phyloP scores from a whole-genome alignment of 2,113 vertebrate species.

The Caranx ignobilis region DNA sequence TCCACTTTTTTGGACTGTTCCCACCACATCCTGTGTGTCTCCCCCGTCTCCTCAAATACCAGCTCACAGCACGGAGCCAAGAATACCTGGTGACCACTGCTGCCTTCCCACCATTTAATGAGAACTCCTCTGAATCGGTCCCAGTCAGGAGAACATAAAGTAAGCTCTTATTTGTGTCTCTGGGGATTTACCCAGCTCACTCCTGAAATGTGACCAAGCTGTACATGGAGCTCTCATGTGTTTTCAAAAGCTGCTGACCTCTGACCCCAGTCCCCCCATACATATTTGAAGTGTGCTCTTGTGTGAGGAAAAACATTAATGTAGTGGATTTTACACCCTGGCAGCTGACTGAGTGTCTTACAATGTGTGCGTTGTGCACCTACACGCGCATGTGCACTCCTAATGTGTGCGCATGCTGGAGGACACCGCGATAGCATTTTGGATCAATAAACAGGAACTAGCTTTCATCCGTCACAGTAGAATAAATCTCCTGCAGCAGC shows the following conservation, averaged over 20 bases:
- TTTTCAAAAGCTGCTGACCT: constrained; percentile 41
- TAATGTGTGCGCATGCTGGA: not conserved
- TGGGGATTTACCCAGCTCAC: constrained; percentile 18
- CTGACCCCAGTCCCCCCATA: not conserved
- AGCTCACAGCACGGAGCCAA: not conserved
- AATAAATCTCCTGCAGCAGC: constrained; percentile 33
- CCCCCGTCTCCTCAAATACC: not conserved
- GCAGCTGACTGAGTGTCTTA: constrained; percentile 9
- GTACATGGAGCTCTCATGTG: constrained; percentile 2
- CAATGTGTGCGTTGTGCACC: not conserved
- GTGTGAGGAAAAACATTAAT: constrained; percentile 15
- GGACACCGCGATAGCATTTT: constrained; percentile 11
- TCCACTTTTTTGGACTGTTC: not conserved
- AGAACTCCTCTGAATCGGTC: constrained; percentile 32
- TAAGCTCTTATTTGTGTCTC: constrained; percentile 29
- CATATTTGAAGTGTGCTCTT: constrained; percentile 18
- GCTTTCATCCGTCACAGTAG: constrained; percentile 63
- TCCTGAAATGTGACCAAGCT: constrained; percentile 3
- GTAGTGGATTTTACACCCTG: constrained; percentile 10
- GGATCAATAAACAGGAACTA: constrained; percentile 73
- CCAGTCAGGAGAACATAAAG: constrained; percentile 23
- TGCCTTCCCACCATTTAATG: constrained; percentile 5
- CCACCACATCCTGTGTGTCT: constrained; percentile 1
- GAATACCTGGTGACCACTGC: constrained; percentile 14
- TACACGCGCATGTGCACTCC: not conserved